phyloP scores from a whole-genome alignment of 2,797 vertebrate genomes.

The Artibeus lituratus region DNA sequence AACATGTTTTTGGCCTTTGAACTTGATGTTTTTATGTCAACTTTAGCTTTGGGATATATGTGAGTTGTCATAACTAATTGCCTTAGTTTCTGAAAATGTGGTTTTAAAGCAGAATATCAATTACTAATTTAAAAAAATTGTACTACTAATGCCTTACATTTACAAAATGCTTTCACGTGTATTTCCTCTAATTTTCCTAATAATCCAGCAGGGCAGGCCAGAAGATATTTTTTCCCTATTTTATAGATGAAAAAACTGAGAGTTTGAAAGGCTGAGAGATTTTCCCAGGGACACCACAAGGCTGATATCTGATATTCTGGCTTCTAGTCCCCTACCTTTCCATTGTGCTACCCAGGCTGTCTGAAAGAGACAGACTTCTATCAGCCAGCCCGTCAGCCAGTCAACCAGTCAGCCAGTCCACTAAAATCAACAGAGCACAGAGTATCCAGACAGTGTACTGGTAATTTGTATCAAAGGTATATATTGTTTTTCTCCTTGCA shows the following conservation, averaged over 20 bases:
- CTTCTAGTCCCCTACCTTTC: background rate
- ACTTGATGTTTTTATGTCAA: constrained; percentile 47
- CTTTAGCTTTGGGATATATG: constrained; percentile 43
- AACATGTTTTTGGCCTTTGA: constrained; percentile 44
- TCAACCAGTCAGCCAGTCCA: background rate
- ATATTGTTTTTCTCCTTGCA: constrained; percentile 23
- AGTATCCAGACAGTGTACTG: background rate
- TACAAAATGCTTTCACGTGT: constrained; percentile 39
- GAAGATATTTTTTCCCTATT: constrained; percentile 36
- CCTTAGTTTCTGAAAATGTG: constrained; percentile 45
- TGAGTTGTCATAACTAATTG: constrained; percentile 44
- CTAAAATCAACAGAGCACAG: background rate
- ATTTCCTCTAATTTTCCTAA: background rate
- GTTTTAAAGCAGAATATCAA: constrained; percentile 34
- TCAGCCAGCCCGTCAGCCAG: background rate
- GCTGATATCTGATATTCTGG: constrained; percentile 52
- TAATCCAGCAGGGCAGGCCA: background rate
- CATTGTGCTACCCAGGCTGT: background rate
- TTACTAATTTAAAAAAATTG: constrained; percentile 21
- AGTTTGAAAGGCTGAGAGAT: constrained; percentile 32
- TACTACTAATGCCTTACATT: background rate
- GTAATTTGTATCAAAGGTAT: background rate
- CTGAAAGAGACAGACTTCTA: constrained; percentile 26
- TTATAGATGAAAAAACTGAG: constrained; percentile 48
- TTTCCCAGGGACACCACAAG: constrained; percentile 36